Conservation (phyloP, 2,113 vertebrate species). For the Cephalopholis sonnerati region DNA sequence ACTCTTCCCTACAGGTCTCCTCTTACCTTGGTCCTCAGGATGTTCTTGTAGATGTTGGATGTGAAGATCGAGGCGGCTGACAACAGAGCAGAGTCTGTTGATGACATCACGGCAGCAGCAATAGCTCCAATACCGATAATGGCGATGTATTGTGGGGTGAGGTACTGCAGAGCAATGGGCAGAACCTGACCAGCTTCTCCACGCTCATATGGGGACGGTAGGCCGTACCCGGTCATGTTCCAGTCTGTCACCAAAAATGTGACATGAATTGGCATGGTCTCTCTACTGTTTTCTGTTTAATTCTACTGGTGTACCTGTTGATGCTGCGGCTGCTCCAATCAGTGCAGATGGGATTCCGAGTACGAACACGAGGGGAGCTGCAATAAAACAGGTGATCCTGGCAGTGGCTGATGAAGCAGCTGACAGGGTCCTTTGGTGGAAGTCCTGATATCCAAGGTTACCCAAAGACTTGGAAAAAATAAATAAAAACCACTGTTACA, state of each 20-base stretch:
- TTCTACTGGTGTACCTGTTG: slow-evolving; percentile 78
- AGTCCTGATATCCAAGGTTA: slow-evolving; percentile 84
- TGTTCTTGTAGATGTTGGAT: slow-evolving; percentile 70
- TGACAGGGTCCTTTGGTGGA: slow-evolving; percentile 87
- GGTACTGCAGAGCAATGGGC: slow-evolving; percentile 62
- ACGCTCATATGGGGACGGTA: slow-evolving; percentile 55
- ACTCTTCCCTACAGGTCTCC: background rate
- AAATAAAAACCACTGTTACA: background rate
- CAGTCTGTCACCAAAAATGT: slow-evolving; percentile 57
- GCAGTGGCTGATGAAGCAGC: slow-evolving; percentile 73
- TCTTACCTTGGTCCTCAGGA: slow-evolving; percentile 59
- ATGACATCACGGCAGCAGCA: slow-evolving; percentile 78
- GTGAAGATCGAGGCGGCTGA: slow-evolving; percentile 75
- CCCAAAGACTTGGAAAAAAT: slow-evolving; percentile 77
- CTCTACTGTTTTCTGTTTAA: too few relatives aligned
- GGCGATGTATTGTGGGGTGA: slow-evolving; percentile 66
- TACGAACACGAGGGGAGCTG: slow-evolving; percentile 73
- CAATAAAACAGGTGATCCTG: slow-evolving; percentile 79
- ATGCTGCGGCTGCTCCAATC: slow-evolving; percentile 85
- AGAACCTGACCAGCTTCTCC: slow-evolving; percentile 54
- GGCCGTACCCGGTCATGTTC: slow-evolving; percentile 66
- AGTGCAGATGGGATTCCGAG: slow-evolving; percentile 83
- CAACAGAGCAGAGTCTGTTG: slow-evolving; percentile 77
- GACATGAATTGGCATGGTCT: background rate
- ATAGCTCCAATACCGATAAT: slow-evolving; percentile 66